Evolutionary conservation across 2,113 vertebrate species (phyloP), one percentile per base, ranked within the genome.

Genomic region (Mesitornis unicolor): DNA sequence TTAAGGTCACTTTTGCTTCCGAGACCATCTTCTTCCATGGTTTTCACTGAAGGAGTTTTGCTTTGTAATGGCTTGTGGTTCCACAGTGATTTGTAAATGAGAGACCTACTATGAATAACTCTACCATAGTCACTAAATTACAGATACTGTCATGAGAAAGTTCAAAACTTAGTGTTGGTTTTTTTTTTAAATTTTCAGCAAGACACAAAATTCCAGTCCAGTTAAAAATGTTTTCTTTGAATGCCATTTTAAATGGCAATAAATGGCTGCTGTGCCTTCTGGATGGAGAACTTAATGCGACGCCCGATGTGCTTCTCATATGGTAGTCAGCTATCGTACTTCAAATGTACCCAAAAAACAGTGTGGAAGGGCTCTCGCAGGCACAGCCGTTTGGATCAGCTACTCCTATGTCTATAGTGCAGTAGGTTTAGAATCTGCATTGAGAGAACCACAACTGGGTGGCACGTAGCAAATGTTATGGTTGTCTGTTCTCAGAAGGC

Each of bases 21-120:
- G 83, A 95, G 97, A 97, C 97, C 95, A 86, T 92, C 89, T 89
- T 97, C 65, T 96, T 96, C 93, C 93, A 96, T 63, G 83, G 89
- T 94, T 96, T 95, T 93, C 90, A 54, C 89, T 84, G 93, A 95
- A 94, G 96, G 97, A 97, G 79, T 95, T 97, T 90, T 93, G 96
- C 96, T 97, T 89, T 93, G 95, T 98, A 97, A 98, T 98, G 98
- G 98, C 98, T 98, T 98, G 96, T 98, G 98, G 98, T 97, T 98
- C 98, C 98, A 98, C 98, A 98, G 98, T 97, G 98, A 97, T 98
- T 95, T 96, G 95, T 95, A 97, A 96, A 91, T 93, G 97, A 97
- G 95, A 97, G 98, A 97, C 89, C 19, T 83, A 94, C 90, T 92
- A 97, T 93, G 97, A 97, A 64, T 95, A 95, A 95, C 50, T 91